Conservation (phyloP, 2,113 vertebrate genomes). For the Heloderma charlesbogerti region DNA sequence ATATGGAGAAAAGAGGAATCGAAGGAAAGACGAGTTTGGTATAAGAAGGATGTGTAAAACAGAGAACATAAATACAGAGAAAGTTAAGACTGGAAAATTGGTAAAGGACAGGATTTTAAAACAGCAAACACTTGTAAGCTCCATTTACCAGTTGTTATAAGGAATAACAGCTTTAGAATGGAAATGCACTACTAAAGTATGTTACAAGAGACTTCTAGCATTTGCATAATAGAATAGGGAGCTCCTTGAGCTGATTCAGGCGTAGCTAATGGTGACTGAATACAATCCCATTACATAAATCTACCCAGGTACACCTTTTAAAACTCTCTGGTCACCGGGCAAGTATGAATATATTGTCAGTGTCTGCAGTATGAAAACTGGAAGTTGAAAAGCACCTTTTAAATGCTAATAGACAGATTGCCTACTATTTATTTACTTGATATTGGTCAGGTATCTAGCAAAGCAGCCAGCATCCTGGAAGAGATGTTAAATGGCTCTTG, state of each 20-base stretch:
- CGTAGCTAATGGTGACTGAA: background rate
- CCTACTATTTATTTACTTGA: background rate
- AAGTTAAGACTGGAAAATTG: background rate
- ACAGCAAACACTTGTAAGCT: background rate
- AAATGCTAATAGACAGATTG: background rate
- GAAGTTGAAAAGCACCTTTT: background rate
- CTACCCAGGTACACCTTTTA: background rate
- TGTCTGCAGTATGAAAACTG: background rate
- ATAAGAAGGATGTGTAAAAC: background rate
- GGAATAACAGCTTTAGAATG: background rate
- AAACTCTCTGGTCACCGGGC: background rate
- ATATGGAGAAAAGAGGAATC: background rate
- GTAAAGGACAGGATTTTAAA: background rate
- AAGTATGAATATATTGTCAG: background rate
- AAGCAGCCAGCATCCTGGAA: background rate
- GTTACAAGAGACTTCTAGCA: background rate
- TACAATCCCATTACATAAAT: background rate
- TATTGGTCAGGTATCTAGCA: constrained; percentile 5
- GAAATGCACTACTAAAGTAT: background rate
- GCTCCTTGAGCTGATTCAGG: background rate
- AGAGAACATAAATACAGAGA: background rate
- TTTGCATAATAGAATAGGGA: background rate
- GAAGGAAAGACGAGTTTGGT: background rate
- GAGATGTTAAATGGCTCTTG: background rate
- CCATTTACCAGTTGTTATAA: background rate